phyloP scores from a whole-genome alignment of 2,797 vertebrate genomes.

The Moxostoma hubbsi region DNA sequence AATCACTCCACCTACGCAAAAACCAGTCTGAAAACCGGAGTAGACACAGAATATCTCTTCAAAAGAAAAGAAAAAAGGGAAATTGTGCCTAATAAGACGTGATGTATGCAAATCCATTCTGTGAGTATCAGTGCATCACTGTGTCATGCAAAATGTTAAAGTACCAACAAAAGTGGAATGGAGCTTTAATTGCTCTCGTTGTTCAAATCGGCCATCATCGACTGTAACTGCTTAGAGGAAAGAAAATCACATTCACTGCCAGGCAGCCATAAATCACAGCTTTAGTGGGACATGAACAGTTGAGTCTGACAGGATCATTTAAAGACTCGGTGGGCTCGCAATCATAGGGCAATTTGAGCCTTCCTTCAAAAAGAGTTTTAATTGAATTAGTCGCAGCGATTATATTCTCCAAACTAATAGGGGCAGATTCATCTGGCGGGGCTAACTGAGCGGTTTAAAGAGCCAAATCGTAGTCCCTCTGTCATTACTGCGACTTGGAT shows the following conservation, averaged over 20 bases:
- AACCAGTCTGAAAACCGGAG: too few species aligned
- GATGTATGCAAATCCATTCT: background rate
- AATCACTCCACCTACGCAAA: too few species aligned
- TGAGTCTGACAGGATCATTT: slow-evolving; percentile 61
- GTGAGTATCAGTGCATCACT: slow-evolving; percentile 10
- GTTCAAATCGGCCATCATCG: slow-evolving; percentile 14
- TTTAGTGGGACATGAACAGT: slow-evolving; percentile 52
- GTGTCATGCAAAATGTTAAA: slow-evolving; percentile 15
- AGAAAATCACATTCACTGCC: slow-evolving; percentile 41
- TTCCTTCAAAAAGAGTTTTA: slow-evolving; percentile 54
- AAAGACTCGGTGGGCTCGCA: slow-evolving; percentile 57
- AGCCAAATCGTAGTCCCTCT: slow-evolving; percentile 25
- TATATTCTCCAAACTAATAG: slow-evolving; percentile 55
- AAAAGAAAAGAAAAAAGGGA: background rate
- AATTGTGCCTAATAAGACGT: background rate
- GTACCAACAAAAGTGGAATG: slow-evolving; percentile 27
- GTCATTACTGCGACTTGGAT: slow-evolving; percentile 20
- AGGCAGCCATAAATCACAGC: slow-evolving; percentile 50
- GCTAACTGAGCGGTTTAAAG: slow-evolving; percentile 51
- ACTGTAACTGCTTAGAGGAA: slow-evolving; percentile 46
- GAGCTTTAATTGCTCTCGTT: slow-evolving; percentile 36
- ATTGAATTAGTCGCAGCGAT: slow-evolving; percentile 54
- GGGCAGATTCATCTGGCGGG: slow-evolving; percentile 52
- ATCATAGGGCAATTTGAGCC: slow-evolving; percentile 57
- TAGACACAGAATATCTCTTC: too few species aligned